These are phyloP conservation scores for Varecia variegata DNA, from an alignment of 2,797 vertebrate species.

Conservation along the genomic window DNA sequence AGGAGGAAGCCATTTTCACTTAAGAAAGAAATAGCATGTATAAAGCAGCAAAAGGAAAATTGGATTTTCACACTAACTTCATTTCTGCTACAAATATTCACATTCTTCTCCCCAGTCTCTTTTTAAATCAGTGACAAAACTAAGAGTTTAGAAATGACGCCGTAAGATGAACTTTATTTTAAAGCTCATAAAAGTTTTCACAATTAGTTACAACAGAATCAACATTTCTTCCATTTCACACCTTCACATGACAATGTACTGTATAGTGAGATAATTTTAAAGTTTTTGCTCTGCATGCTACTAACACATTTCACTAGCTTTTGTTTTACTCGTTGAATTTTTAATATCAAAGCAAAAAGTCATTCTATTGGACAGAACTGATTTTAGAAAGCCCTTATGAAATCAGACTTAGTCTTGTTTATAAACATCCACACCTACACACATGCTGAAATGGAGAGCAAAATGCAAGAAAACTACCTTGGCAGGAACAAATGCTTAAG, in stretches of 20 bases:
- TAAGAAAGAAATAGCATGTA: background rate
- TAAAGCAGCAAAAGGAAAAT: background rate
- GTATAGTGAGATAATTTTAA: constrained; percentile 74
- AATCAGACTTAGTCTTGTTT: constrained; percentile 64
- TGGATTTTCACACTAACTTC: background rate
- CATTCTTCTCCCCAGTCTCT: background rate
- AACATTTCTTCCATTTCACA: constrained; percentile 79
- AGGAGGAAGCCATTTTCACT: background rate
- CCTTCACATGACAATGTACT: constrained; percentile 80
- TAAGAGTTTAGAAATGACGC: constrained; percentile 67
- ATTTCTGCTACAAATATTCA: background rate
- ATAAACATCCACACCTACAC: constrained; percentile 73
- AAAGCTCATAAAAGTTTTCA: constrained; percentile 86
- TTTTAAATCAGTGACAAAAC: constrained; percentile 42
- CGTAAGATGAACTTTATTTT: constrained; percentile 87
- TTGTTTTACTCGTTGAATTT: constrained; percentile 70
- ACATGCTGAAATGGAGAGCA: constrained; percentile 80
- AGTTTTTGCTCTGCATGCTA: constrained; percentile 83
- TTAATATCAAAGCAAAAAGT: constrained; percentile 78
- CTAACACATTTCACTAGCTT: constrained; percentile 83
- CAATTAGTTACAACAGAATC: constrained; percentile 81
- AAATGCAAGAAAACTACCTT: constrained; percentile 86
- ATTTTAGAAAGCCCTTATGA: constrained; percentile 76
- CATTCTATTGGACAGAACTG: constrained; percentile 67
- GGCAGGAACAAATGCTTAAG: constrained; percentile 83